Evolutionary conservation across 1,140 invertebrate species (phyloP), one percentile per base, ranked within the genome.

Genomic region (Pseudomyrmex concolor): DNA sequence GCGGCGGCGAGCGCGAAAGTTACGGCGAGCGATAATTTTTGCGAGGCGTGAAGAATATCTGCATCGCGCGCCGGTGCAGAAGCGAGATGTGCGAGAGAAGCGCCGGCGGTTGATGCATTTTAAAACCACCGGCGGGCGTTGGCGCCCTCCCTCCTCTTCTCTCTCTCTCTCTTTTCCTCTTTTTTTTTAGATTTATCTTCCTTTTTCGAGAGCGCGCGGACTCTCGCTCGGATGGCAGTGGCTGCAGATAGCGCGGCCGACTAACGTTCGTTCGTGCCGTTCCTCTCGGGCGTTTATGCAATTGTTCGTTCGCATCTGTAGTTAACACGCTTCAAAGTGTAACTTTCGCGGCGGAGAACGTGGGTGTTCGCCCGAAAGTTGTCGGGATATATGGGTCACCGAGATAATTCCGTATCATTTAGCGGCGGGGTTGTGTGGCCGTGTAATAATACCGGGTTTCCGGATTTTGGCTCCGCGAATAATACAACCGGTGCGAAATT

Each of bases 1-100:
- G 73, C 84, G 34, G 59, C n/a, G 71, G 50, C 55, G 22, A 45
- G 57, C 70, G 62, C 59, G 63, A 60, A 82, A 83, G 78, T 78
- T 85, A 85, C 77, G 71, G 45, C 51, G 55, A n/a, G 60, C 86
- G 77, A 87, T 88, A 87, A 87, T 87, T 88, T 85, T 85, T 62
- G 60, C 50, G 17, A 63, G 50, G 70, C 86, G 63, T 51, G 86
- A 80, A 83, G 87, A 80, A 89, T 88, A 83, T 55, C 67, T 22
- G 66, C 22, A 34, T n/a, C 50, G 34, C 45, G 68, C 15, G n/a
- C 34, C 34, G 34, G 70, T 0, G 70, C n/a, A 15, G 17, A 3
- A 64, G 45, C 57, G 72, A 76, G 72, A 74, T 57, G 12, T 10
- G 10, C 17, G 62, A 19, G 17, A 43, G 22, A 22, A 50, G 71